Base-by-base conservation (phyloP, 2,888 invertebrate genomes). In the Falcaria lacertinaria region DNA sequence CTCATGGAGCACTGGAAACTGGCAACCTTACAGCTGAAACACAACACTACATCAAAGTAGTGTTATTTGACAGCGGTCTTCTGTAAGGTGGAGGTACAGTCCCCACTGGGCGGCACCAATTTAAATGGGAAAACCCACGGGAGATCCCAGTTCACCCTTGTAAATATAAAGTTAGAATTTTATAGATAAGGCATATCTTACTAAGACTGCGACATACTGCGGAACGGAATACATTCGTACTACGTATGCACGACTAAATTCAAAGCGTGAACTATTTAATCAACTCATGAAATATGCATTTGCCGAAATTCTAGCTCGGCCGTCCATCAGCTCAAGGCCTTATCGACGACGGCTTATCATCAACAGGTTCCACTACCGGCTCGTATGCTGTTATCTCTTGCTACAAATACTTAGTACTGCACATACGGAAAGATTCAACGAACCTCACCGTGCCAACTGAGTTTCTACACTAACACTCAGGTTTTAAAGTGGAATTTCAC, bases 211-310 rank as follows among this genome's bases (percentile, higher is more conserved):
- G 33, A 19, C 47, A 59, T 54, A 56, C 61, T 73, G 68, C 63
- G 67, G 67, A 66, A 69, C 64, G 68, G 64, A 65, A 66, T 69
- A 71, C 68, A 68, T 65, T 73, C 69, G 60, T 68, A 58, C 48
- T 69, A 67, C 68, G 66, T 64, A 64, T 65, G 53, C 60, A 58
- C 61, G 60, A 59, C 65, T 67, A 72, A 79, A 78, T 83, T 73
- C 76, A 78, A 76, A 83, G 80, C 80, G 81, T 75, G 77, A 88
- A 86, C 85, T 88, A 88, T 88, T 88, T 87, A 86, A 86, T 86
- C 86, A 85, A 83, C 80, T 87, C 87, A 87, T 86, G 86, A 83
- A 87, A 85, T 85, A 87, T 87, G 82, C 84, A 87, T 87, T 86
- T 74, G 75, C 87, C 86, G 79, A 87, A 87, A 85, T 86, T 84